These are phyloP conservation scores for Priocnemis perturbator DNA, from an alignment of 2,888 invertebrate genomes.

Conservation along the genomic window DNA sequence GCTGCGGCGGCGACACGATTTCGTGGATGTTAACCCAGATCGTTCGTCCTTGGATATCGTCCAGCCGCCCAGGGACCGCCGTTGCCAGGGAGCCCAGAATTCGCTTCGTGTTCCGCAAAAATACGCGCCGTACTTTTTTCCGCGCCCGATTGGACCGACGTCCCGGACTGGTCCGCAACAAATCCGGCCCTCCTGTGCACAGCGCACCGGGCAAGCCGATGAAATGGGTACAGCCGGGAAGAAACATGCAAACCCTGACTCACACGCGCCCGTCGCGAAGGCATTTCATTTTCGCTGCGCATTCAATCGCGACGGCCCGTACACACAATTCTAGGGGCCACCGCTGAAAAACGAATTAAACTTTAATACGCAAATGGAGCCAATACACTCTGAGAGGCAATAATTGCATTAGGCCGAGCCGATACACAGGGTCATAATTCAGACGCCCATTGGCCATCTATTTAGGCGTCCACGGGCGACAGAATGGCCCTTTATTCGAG, in stretches of 20 bases:
- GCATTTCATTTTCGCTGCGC: too few relatives aligned
- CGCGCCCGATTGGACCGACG: background rate
- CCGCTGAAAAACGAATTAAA: slow-evolving; percentile 50
- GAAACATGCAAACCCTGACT: too few relatives aligned
- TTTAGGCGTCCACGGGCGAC: slow-evolving; percentile 55
- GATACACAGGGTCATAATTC: slow-evolving; percentile 63
- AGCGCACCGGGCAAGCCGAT: too few relatives aligned
- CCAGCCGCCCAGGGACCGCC: slow-evolving; percentile 54
- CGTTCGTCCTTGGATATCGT: slow-evolving; percentile 63
- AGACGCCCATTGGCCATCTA: slow-evolving; percentile 66
- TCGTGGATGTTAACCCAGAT: slow-evolving; percentile 67
- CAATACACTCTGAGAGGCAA: slow-evolving; percentile 55
- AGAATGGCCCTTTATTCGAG: slow-evolving; percentile 57
- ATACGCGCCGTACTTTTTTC: slow-evolving; percentile 1
- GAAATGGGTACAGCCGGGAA: too few relatives aligned
- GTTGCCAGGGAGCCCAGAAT: slow-evolving; percentile 55
- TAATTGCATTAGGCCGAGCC: slow-evolving; percentile 62
- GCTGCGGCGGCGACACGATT: slow-evolving; percentile 59
- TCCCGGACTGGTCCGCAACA: too few relatives aligned
- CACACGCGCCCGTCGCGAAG: too few relatives aligned
- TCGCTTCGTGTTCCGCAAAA: background rate
- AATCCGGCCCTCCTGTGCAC: too few relatives aligned
- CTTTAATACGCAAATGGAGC: slow-evolving; percentile 66
- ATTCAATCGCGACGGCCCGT: too few relatives aligned
- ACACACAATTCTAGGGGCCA: too few relatives aligned